Base-by-base conservation (phyloP, 2,888 invertebrate species). In the Hydropsyche betteni region DNA sequence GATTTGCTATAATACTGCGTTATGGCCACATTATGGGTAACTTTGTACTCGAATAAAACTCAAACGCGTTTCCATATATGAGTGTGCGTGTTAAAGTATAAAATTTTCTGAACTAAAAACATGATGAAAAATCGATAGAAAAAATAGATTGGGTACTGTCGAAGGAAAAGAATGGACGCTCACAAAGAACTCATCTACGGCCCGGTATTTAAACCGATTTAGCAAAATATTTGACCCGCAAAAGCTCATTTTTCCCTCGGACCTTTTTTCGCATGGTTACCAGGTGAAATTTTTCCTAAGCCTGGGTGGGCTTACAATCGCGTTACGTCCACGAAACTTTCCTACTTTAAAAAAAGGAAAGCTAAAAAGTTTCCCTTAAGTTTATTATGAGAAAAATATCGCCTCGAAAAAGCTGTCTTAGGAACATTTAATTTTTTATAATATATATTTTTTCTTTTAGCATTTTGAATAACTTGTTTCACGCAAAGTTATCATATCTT, bases 301-400 rank as follows among this genome's bases (percentile, higher is more conserved):
- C 73, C 68, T 74, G 34, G 72, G 44, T 58, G 61, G 74, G 58
- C 72, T 74, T 74, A 74, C 74, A 77, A 77, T 77, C 76, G 75
- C 71, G 77, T 79, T 79, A 79, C 77, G 76, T 77, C 73, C 64
- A 73, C 58, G 55, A 53, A 77, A 77, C 76, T 79, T 79, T 77
- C n/a, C 50, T 75, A 76, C 77, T 73, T 77, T 76, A 64, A 71
- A 73, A 75, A 75, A 44, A 78, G 74, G 70, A 76, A 76, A 69
- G 50, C 70, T 34, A n/a, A 44, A 76, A 77, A 77, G 68, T 77
- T 77, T 64, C 38, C 38, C 51, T 64, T 69, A 75, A 74, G 76
- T 76, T 77, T 77, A 77, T 77, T 76, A 76, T 68, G 76, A 76
- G 74, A 68, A 68, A 74, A 72, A 74, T 77, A 51, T 33, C 24